Evolutionary conservation across 2,113 vertebrate genomes (phyloP), one percentile per base, ranked within the genome.

Genomic region (Sprattus sprattus): DNA sequence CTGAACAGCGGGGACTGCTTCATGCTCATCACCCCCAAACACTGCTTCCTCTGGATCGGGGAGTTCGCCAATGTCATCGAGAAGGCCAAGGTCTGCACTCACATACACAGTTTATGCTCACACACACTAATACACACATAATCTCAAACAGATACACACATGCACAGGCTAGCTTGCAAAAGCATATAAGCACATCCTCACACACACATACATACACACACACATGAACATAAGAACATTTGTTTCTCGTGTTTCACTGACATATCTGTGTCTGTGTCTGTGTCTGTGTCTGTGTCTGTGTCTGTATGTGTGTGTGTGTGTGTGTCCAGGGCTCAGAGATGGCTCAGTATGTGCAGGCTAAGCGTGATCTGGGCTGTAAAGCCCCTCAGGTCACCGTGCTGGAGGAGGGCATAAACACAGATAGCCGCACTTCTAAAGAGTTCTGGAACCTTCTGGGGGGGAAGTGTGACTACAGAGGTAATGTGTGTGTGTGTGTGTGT

Each of bases 1-100:
- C 92, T 96, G 0, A 96, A 96, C 93, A 96, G 95, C 3, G 95
- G 95, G 0, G 95, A 96, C 92, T 96, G 95, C 87, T 96, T 95
- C 90, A 92, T 96, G 0, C 92, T 96, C 54, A 92, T 96, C 57
- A 95, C 95, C 0, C 93, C 95, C 39, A 94, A 95, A 84, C 92
- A 95, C 80, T 96, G 95, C 89, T 96, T 92, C 81, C 92, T 95
- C 90, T 96, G 95, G 95, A 94, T 91, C 0, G 95, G 95, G 47
- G 95, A 96, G 91, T 96, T 96, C 3, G 95, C 95, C 83, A 96
- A 96, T 20, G 94, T 96, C 84, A 95, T 96, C 0, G 95, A 96
- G 86, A 96, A 95, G 90, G 94, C 95, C 1, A 96, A 96, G 95
- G 95, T 96, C 88, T 46, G 46, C 18, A 10, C 84, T 32, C 18